Percentiles rank a stretch among this genome's conserved stretches.
Conservation (phyloP, 2,888 invertebrate species). For the Drosophila hamatofila region DNA sequence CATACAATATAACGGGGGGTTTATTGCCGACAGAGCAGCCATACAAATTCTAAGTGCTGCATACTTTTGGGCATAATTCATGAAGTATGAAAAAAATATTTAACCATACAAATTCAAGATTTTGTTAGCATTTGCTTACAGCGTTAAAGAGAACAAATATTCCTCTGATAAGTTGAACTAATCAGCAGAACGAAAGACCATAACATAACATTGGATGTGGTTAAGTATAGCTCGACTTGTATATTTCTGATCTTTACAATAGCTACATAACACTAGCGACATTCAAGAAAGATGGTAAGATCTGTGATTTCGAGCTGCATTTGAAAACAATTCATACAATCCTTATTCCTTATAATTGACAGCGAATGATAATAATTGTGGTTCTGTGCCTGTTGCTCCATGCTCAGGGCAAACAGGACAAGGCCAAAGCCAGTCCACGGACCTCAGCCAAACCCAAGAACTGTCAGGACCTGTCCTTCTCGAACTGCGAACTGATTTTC, state of each 20-base stretch:
- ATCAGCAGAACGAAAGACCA: constrained; percentile 7
- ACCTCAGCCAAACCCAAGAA: too few species aligned
- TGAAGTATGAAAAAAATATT: too few species aligned
- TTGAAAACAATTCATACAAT: not conserved
- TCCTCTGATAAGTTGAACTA: not conserved
- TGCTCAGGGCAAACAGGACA: too few species aligned
- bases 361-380: constrained; percentile 2
- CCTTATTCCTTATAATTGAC: not conserved
- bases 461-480: not conserved
- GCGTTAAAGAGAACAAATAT: not conserved
- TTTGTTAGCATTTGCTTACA: not conserved
- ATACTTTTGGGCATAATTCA: constrained; percentile 24
- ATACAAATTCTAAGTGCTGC: not conserved
- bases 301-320: too few species aligned
- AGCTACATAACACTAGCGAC: not conserved
- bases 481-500: not conserved
- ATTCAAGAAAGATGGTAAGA: constrained; percentile 28
- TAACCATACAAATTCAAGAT: too few species aligned
- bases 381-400: not conserved
- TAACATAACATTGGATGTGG: constrained; percentile 13
- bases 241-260: not conserved
- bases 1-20: not conserved
- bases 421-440: too few species aligned
- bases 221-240: not conserved
- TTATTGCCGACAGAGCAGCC: not conserved